Evolutionary conservation across 2,888 invertebrate genomes (phyloP).

Genomic region (Embidobia sp.): DNA sequence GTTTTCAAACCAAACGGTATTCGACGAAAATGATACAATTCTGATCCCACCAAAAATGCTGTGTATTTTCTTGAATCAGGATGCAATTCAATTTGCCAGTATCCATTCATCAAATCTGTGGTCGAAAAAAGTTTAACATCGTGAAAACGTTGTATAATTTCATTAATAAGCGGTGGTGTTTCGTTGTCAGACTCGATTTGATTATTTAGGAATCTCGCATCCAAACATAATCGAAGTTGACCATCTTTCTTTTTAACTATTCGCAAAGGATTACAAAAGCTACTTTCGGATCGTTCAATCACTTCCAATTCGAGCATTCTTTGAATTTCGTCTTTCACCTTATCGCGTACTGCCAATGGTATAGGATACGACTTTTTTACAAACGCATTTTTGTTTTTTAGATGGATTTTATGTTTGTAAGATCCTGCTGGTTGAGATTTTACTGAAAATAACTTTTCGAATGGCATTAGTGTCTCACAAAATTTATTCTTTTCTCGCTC

Average conservation of each 20-base stretch:
- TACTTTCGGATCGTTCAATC: conserved; percentile 1
- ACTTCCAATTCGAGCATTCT: conserved; percentile 1
- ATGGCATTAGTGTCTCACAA: not conserved
- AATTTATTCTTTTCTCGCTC: too few species aligned
- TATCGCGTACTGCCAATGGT: not conserved
- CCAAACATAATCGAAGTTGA: not conserved
- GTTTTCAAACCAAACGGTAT: too few species aligned
- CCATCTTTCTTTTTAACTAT: not conserved
- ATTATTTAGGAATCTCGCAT: not conserved
- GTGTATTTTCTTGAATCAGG: conserved; percentile 2
- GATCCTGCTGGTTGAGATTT: not conserved
- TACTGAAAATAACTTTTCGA: not conserved
- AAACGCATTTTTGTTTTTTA: not conserved
- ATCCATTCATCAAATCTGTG: conserved; percentile 61
- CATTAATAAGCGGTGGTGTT: conserved; percentile 46
- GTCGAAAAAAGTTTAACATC: conserved; percentile 52
- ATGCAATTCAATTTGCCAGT: conserved; percentile 56
- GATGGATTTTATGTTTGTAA: conserved; percentile 1
- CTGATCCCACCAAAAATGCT: conserved; percentile 37
- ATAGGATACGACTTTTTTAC: conserved; percentile 1
- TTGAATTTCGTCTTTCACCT: not conserved
- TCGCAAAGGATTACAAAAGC: conserved; percentile 7
- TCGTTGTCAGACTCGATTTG: not conserved
- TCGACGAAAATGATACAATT: conserved; percentile 62
- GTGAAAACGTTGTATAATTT: conserved; percentile 42